Evolutionary conservation across 1,140 invertebrate species (phyloP), one percentile per base, ranked within the genome.

Genomic region (Bilobella aurantiaca): DNA sequence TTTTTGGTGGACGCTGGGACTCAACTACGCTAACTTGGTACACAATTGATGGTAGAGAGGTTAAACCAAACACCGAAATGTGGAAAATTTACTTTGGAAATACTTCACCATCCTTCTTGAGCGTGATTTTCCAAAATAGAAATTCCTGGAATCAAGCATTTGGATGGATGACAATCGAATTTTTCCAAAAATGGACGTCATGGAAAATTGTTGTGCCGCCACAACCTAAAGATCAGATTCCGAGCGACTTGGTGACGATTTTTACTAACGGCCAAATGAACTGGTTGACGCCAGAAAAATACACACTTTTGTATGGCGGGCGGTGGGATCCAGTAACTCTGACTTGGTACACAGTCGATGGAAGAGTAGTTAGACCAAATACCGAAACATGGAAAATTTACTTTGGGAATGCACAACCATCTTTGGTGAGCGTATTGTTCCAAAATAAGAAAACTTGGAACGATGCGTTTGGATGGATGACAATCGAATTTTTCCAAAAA

Each of bases 21-120:
- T 23, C 59, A 18, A 23, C 37, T 14, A 8, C 30, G 12, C 32
- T n/a, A 2, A 46, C 25, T 62, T 62, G 59, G 59, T 21, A 23
- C 31, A 62, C 59, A 28, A 34, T 27, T 5, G 59, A 62, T 42
- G 59, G 59, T 12, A 31, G 30, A 25, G 25, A 62, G 25, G 30
- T 62, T 46, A 62, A 46, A 42, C 59, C 59, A 34, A 46, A 46
- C 59, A 62, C 59, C 5, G 30, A 34, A 18, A 3, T 25, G 59
- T 62, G 59, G 59, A 42, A 30, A 8, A 62, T 62, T 34, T 62
- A 62, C 59, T 62, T 62, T 62, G 59, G 37, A 42, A 23, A 62
- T 62, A 23, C 37, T 12, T 5, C 3, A 12, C 59, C 59, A 34
- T 37, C 30, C 16, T 62, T 62, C 31, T 8, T 62, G 18, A 62